Evolutionary conservation across 2,888 invertebrate species (phyloP), one percentile per base, ranked within the genome.

Genomic region (Labia minor): DNA sequence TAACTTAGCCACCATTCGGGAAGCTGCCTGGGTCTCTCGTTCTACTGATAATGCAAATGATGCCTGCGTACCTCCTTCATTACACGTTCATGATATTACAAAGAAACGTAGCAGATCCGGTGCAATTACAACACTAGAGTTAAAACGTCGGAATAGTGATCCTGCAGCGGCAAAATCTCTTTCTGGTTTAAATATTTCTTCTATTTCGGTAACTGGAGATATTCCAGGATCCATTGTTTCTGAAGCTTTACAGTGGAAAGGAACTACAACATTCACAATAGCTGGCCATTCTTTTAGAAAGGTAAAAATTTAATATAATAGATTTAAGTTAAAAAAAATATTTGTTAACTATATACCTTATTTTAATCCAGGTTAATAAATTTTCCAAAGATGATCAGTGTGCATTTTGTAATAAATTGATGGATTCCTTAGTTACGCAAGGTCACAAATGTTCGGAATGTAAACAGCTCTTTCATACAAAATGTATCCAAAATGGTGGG

Each of bases 401-500:
- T 76, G 85, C 86, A 11, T 88, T 87, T 75, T 94, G 94, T 75
- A 86, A 86, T 72, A 85, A 87, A 73, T 85, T 87, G 69, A 86
- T 93, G 82, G 90, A 91, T 76, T 87, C 89, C 20, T 88, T 92
- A 74, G 83, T 88, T 63, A 87, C 88, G 0, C 89, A 88, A 73
- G 89, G 89, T 0, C 87, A 89, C 76, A 86, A 89, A 68, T 93
- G 93, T 74, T 72, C 75, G 78, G 88, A 87, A 74, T 95, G 94
- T 78, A 91, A 92, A 76, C 85, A 89, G 73, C 81, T 89, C 1
- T 92, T 92, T 76, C 94, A 95, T 77, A 89, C 91, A 0, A 92
- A 92, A 75, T 94, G 94, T 74, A 89, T 91, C 69, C 90, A 91
- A 76, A 91, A 91, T 76, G 90, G 89, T 72, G 86, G 87, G 68